Evolutionary conservation across 2,113 vertebrate genomes (phyloP), one percentile per base, ranked within the genome.

Genomic region (Coryphaenoides rupestris): DNA sequence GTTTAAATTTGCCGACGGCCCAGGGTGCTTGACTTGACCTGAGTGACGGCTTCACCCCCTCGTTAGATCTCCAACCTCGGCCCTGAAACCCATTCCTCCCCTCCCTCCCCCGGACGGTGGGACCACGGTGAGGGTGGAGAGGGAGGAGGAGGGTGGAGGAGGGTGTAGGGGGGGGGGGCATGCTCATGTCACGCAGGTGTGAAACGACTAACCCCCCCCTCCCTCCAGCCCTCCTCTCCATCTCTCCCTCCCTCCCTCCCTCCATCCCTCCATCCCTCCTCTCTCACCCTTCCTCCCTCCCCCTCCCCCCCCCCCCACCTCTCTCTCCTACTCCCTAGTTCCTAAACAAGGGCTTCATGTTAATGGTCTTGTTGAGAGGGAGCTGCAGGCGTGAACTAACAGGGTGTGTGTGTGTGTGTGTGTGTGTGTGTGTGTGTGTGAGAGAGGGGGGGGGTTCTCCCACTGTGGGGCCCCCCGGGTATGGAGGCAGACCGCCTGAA

Each of bases 131-230:
- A 12, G 21, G 58, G 58, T 21, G 1, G 9, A 45, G 19, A 28
- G 14, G 33, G 22, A 53, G 24, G 52, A 59, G 16, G 21, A 4
- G 13, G 22, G 71, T 17, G 62, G 73, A 64, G n/a, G 47, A 63
- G 52, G 70, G 60, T 26, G 66, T 3, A n/a, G 22, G 13, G 17
- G 1, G 24, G 14, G 53, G 62, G 60, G 33, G 50, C 59, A 22
- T 19, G 60, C 56, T 70, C 21, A 47, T 17, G 55, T 33, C 65
- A 55, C 55, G 58, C 75, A 68, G 79, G 75, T 82, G 79, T 22
- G 55, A 78, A 79, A 63, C 70, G 68, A 59, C 46, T 12, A 47
- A 12, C 46, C 46, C 10, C 10, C 12, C 15, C 46, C 10, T 2
- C 46, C 3, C 17, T 13, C 61, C 59, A n/a, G 63, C 70, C 75